Evolutionary conservation across 2,888 invertebrate genomes (phyloP).

Genomic region (Sinotaia quadrata): DNA sequence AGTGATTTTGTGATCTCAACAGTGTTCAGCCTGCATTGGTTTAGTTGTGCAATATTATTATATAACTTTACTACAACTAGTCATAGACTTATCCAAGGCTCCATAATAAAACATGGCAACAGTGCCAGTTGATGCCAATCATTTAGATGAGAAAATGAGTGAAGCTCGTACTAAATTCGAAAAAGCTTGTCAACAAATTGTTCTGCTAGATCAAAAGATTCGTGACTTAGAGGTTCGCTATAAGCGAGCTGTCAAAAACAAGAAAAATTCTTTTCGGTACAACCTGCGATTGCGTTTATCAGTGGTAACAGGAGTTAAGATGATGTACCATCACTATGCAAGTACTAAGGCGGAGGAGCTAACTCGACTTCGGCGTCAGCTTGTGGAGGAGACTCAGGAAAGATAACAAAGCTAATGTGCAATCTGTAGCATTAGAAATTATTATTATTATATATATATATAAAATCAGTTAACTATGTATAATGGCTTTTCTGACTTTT

Average conservation of each 20-base stretch:
- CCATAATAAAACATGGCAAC: background rate
- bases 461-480: too few species aligned
- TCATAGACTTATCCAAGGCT: background rate
- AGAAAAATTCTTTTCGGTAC: conserved; percentile 65
- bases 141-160: conserved; percentile 42
- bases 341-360: conserved; percentile 67
- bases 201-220: conserved; percentile 64
- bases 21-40: background rate
- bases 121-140: conserved; percentile 30
- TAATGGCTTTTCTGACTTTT: too few species aligned
- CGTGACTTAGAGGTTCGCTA: conserved; percentile 65
- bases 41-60: background rate
- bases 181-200: conserved; percentile 65
- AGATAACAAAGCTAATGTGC: too few species aligned
- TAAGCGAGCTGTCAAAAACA: conserved; percentile 64
- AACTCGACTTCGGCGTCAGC: conserved; percentile 51
- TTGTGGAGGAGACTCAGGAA: conserved; percentile 27
- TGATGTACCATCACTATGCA: conserved; percentile 70
- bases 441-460: too few species aligned
- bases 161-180: conserved; percentile 58
- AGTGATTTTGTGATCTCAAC: background rate
- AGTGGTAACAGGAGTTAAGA: conserved; percentile 67
- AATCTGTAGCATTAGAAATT: too few species aligned
- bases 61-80: background rate
- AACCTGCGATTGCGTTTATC: conserved; percentile 63